phyloP scores from a whole-genome alignment of 1,140 invertebrate species.

The Mycetomoellerius zeteki region DNA sequence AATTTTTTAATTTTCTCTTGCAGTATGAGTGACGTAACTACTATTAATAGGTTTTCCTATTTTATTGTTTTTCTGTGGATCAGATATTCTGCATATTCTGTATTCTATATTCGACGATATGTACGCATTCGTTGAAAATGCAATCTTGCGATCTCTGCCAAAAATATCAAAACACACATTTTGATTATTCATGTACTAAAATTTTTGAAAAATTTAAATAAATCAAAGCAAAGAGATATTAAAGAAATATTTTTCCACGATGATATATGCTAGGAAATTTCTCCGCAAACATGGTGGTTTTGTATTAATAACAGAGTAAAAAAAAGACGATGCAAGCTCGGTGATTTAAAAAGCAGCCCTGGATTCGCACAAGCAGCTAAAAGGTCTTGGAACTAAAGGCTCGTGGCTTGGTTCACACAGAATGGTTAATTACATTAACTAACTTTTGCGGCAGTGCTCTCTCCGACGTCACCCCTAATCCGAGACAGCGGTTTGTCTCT shows the following conservation, averaged over 20 bases:
- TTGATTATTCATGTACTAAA: conserved; percentile 81
- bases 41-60: background rate
- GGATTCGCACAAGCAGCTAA: conserved; percentile 10
- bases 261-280: background rate
- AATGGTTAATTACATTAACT: conserved; percentile 72
- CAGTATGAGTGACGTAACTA: background rate
- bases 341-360: conserved; percentile 36
- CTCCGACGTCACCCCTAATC: conserved; percentile 63
- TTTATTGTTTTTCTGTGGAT: background rate
- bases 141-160: conserved; percentile 64
- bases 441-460: conserved; percentile 61
- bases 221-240: background rate
- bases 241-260: background rate
- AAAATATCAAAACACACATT: conserved; percentile 84
- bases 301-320: conserved; percentile 19
- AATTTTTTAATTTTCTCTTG: background rate
- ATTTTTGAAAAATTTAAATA: conserved; percentile 53
- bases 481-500: conserved; percentile 54
- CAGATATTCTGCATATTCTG: background rate
- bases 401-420: conserved; percentile 50
- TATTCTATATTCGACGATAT: background rate
- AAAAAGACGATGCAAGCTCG: background rate
- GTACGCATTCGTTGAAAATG: conserved; percentile 77
- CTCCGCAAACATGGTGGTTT: background rate
- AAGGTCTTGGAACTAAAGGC: conserved; percentile 52